Evolutionary conservation across 64 coral and sea anemone genomes (phyloP).

Genomic region (Montipora capricornis): DNA sequence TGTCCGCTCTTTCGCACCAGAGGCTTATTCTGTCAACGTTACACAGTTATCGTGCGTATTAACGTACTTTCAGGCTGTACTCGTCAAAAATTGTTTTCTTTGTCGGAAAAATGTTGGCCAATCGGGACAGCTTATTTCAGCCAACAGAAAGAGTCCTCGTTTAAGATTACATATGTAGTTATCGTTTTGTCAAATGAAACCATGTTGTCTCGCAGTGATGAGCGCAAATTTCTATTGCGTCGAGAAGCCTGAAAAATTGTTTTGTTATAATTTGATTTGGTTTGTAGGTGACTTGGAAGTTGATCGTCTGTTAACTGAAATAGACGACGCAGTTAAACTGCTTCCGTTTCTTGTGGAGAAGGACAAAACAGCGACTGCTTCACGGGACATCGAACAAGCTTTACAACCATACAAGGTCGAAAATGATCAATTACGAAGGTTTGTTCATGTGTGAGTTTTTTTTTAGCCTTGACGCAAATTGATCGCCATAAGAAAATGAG

Average conservation of each 20-base stretch:
- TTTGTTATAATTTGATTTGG: neutral
- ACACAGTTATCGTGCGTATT: too few relatives aligned
- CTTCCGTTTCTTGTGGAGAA: constrained; percentile 68
- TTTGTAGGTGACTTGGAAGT: constrained; percentile 87
- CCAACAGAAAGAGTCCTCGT: neutral
- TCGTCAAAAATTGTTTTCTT: neutral
- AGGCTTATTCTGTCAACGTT: too few relatives aligned
- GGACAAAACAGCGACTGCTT: constrained; percentile 9
- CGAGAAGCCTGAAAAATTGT: too few relatives aligned
- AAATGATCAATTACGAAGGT: constrained; percentile 86
- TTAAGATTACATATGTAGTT: too few relatives aligned
- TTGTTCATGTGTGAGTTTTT: neutral
- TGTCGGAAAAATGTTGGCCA: neutral
- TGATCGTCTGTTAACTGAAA: constrained; percentile 81
- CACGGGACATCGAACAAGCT: constrained; percentile 46
- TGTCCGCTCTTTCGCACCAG: too few relatives aligned
- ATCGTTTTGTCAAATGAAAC: too few relatives aligned
- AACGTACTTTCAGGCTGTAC: too few relatives aligned
- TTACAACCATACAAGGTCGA: constrained; percentile 68
- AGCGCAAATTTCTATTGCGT: too few relatives aligned
- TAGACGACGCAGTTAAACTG: constrained; percentile 70
- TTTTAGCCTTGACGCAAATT: neutral
- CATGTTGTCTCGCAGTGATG: too few relatives aligned
- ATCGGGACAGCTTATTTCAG: neutral
- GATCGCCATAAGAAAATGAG: too few relatives aligned